Evolutionary conservation across 2,888 invertebrate genomes (phyloP).

Genomic region (Halocaridina rubra): DNA sequence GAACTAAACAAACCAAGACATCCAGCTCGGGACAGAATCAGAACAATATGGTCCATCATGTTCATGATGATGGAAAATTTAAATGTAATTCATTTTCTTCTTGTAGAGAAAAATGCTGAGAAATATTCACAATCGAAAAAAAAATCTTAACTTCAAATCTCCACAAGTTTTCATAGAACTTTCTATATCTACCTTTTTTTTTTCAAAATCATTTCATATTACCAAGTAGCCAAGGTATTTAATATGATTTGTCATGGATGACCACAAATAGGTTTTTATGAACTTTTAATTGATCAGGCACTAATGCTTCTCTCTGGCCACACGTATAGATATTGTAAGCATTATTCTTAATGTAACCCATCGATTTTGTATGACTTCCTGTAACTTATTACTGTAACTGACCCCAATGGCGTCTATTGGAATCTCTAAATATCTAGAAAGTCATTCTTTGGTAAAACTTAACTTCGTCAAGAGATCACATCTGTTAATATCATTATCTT

Average conservation of each 20-base stretch:
- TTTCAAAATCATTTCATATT: not conserved
- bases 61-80: not conserved
- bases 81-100: not conserved
- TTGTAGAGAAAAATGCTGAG: not conserved
- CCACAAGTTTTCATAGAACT: no score
- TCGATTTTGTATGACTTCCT: slow-evolving; percentile 4
- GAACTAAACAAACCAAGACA: not conserved
- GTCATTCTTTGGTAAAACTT: not conserved
- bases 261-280: not conserved
- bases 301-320: not conserved
- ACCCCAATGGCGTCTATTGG: not conserved
- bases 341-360: slow-evolving; percentile 13
- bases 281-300: not conserved
- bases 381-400: not conserved
- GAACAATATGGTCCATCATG: not conserved
- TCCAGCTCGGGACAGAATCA: no score
- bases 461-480: not conserved
- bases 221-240: not conserved
- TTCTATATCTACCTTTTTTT: no score
- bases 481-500: not conserved
- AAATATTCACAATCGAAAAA: not conserved
- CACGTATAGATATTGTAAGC: not conserved
- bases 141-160: not conserved
- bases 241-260: not conserved
- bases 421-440: not conserved